phyloP scores from a whole-genome alignment of 2,797 vertebrate genomes.

The Acanthornis magna region DNA sequence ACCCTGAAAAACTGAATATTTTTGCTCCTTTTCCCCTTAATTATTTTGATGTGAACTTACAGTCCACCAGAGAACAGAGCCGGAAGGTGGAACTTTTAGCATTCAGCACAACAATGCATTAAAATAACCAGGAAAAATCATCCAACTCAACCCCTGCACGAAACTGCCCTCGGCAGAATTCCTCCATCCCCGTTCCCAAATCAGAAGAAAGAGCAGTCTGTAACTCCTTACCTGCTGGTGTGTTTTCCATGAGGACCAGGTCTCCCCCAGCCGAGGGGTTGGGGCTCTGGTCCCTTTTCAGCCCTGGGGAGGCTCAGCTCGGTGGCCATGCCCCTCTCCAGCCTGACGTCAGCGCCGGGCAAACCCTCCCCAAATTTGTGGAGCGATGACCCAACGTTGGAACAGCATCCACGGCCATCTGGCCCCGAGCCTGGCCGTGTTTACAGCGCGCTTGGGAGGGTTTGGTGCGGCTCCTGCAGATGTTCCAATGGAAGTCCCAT shows the following conservation, averaged over 20 bases:
- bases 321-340: conserved; percentile 3
- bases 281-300: not conserved
- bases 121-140: not conserved
- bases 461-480: rapidly evolving
- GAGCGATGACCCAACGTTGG: rapidly evolving
- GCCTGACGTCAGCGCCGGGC: not conserved
- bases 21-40: not conserved
- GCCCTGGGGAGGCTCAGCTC: not conserved
- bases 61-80: not conserved
- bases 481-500: not conserved
- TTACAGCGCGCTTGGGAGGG: rapidly evolving
- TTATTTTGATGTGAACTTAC: rapidly evolving
- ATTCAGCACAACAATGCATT: not conserved
- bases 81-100: not conserved
- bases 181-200: not conserved
- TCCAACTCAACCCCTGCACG: rapidly evolving
- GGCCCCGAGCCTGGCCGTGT: not conserved
- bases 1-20: not conserved
- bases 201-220: rapidly evolving
- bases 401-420: not conserved
- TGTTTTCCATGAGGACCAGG: not conserved
- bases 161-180: rapidly evolving
- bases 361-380: not conserved
- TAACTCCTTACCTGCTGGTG: not conserved
- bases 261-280: not conserved